phyloP scores from a whole-genome alignment of 2,113 vertebrate species.

The Lamprologus lemairii region DNA sequence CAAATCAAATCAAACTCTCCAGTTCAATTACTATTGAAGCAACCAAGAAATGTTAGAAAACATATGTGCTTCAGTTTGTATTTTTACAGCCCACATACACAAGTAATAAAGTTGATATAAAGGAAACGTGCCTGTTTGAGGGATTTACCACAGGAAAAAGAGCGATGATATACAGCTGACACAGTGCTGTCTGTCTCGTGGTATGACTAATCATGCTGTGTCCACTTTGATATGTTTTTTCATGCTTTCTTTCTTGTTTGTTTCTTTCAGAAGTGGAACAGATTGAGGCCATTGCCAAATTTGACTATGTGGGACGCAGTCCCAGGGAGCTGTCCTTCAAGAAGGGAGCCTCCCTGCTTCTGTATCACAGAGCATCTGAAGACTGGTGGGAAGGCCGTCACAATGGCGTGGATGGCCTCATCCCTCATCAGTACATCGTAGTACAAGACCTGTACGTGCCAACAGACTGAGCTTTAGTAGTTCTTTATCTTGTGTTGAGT shows the following conservation, averaged over 20 bases:
- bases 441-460: constrained; percentile 95
- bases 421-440: constrained; percentile 98
- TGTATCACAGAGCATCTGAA: constrained; percentile 92
- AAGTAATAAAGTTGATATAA: neutral
- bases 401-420: constrained; percentile 93
- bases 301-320: constrained; percentile 88
- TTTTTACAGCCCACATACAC: neutral
- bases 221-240: neutral
- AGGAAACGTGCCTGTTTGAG: neutral
- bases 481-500: neutral
- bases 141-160: neutral
- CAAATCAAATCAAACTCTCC: neutral
- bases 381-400: constrained; percentile 99
- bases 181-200: neutral
- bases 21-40: neutral
- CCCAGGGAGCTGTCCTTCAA: constrained; percentile 95
- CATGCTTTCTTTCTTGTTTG: neutral
- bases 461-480: neutral
- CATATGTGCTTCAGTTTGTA: neutral
- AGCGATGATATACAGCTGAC: neutral
- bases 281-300: constrained; percentile 98
- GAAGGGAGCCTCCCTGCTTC: constrained; percentile 91
- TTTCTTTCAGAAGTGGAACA: constrained; percentile 87
- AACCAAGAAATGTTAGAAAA: neutral
- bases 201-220: neutral